Conservation (phyloP, 2,888 invertebrate species). For the Suillia variegata region DNA sequence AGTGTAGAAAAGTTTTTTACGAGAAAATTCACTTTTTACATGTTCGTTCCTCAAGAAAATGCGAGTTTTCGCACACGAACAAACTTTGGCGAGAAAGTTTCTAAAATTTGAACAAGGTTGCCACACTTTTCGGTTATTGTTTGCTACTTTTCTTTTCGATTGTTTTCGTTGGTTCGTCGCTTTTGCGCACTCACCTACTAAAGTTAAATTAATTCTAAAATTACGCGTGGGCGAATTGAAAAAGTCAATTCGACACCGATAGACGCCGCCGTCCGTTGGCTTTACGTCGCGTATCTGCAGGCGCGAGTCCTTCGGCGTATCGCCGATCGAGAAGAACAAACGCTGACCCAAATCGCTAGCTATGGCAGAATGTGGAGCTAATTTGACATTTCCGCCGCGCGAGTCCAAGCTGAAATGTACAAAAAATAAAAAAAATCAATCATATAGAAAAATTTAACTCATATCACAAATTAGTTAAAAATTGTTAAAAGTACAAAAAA, state of each 20-base stretch:
- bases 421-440: conserved; percentile 1
- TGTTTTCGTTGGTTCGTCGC: too few species aligned
- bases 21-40: too few species aligned
- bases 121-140: background rate
- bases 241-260: conserved; percentile 88
- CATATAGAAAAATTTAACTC: conserved; percentile 2
- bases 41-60: too few species aligned
- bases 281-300: conserved; percentile 76
- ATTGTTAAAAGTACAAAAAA: conserved; percentile 12
- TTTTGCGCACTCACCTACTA: conserved; percentile 75
- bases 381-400: conserved; percentile 70
- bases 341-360: conserved; percentile 78
- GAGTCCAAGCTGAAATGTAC: conserved; percentile 76
- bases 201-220: conserved; percentile 82
- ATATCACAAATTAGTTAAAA: too few species aligned
- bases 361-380: conserved; percentile 76
- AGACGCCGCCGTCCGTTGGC: conserved; percentile 78
- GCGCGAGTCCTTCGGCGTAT: conserved; percentile 74
- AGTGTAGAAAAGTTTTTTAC: too few species aligned
- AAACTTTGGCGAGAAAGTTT: too few species aligned
- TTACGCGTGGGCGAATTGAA: conserved; percentile 87
- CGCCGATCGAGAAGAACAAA: conserved; percentile 75
- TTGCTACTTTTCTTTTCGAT: too few species aligned
- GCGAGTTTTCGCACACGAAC: too few species aligned
- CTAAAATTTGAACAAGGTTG: too few species aligned